These are phyloP conservation scores for Chionomys nivalis DNA, from an alignment of 2,113 vertebrate genomes.

Conservation along the genomic window DNA sequence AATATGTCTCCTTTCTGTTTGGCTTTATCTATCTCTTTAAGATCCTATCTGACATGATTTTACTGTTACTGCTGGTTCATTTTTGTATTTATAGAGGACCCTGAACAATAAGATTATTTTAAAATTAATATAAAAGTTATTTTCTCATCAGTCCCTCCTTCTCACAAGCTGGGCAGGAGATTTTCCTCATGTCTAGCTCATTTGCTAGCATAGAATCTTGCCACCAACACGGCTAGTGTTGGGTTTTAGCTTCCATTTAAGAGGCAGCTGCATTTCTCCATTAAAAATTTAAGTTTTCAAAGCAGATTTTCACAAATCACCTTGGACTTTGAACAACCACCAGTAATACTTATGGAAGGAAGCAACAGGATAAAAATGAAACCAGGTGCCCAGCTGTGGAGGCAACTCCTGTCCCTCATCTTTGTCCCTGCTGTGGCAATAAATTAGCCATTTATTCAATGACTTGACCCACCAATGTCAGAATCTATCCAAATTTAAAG, in stretches of 20 bases:
- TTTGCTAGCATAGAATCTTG: fast-evolving
- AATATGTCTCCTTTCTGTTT: background rate
- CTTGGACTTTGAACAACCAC: slow-evolving; percentile 25
- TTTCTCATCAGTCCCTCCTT: background rate
- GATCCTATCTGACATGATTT: background rate
- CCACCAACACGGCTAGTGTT: too few relatives aligned
- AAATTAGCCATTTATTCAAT: slow-evolving; percentile 52
- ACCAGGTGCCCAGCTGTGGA: slow-evolving; percentile 40
- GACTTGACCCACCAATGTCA: slow-evolving; percentile 30
- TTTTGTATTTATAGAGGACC: background rate
- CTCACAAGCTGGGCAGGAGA: background rate
- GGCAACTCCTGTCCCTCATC: slow-evolving; percentile 57
- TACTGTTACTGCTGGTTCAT: background rate
- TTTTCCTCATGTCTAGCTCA: background rate
- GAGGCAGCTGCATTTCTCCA: background rate
- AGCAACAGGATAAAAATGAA: background rate
- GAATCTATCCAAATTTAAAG: background rate
- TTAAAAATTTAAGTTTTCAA: background rate
- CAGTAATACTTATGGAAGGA: background rate
- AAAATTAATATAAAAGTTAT: background rate
- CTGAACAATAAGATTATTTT: background rate
- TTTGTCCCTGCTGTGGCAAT: slow-evolving; percentile 55
- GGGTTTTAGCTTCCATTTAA: background rate
- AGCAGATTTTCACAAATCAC: background rate
- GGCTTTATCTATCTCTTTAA: background rate